Evolutionary conservation across 1,140 invertebrate species (phyloP), one percentile per base, ranked within the genome.

Genomic region (Hyles euphorbiae): DNA sequence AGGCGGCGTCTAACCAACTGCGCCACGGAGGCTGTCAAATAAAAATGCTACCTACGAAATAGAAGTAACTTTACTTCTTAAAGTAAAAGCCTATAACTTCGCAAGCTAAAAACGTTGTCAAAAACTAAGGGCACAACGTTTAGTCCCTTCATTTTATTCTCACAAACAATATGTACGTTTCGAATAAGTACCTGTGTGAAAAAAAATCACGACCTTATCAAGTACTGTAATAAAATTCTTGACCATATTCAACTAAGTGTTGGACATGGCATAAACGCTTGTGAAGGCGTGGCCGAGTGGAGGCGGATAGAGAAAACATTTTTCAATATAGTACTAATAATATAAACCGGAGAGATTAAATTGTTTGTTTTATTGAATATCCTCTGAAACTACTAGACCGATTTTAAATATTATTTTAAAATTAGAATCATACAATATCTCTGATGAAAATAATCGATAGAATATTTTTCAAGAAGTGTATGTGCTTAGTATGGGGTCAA

Each of bases 151-250:
- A n/a, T 48, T 48, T 48, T 48, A 48, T 48, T 48, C 12, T 22
- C 12, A 5, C 8, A 48, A 22, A 5, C 8, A 48, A 22, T 40
- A 48, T 2, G 46, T 10, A 11, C 12, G n/a, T 45, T 8, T 45
- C 8, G 8, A 9, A 45, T 11, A n/a, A 48, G 12, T 48, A 48
- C 46, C n/a, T 48, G 46, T 48, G 12, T 5, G n/a, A 61, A 47
- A 58, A 46, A 54, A 66, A 56, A 64, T 58, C 22, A 22, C 54
- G 52, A 57, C 53, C 63, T 60, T 72, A 67, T 66, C 67, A 64
- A 67, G 57, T 63, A 60, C 58, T 65, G 60, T 65, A 69, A 69
- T 70, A 71, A 71, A 71, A 66, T 65, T 57, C 54, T 43, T 63
- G 63, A 61, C 65, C 66, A 63, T 67, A 64, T 67, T 65, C 58